These are phyloP conservation scores for Lethrus apterus DNA, from an alignment of 1,140 invertebrate genomes.

Conservation along the genomic window DNA sequence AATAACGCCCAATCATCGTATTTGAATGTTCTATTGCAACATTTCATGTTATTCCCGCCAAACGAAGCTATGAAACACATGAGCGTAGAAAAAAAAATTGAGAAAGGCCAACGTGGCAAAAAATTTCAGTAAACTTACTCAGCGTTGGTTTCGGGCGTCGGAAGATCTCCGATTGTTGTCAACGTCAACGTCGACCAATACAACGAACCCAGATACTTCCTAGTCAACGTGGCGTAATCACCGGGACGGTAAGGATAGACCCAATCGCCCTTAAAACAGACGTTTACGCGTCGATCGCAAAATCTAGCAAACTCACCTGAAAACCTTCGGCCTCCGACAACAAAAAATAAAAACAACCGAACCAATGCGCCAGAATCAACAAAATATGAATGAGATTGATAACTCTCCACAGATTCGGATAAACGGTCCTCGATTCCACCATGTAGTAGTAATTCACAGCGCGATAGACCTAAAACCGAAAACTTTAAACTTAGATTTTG, in stretches of 20 bases:
- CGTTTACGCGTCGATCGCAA: no score
- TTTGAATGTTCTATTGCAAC: no score
- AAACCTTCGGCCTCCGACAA: conserved; percentile 88
- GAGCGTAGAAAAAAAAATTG: no score
- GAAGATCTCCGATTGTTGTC: conserved; percentile 93
- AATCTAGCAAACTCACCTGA: conserved; percentile 55
- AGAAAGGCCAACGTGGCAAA: no score
- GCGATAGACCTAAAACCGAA: conserved; percentile 69
- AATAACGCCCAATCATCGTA: no score
- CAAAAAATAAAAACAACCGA: conserved; percentile 94
- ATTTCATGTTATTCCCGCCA: no score
- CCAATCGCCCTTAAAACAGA: conserved; percentile 74
- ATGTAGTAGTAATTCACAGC: conserved; percentile 92
- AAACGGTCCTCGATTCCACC: conserved; percentile 89
- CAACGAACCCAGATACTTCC: conserved; percentile 89
- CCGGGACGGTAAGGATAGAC: conserved; percentile 82
- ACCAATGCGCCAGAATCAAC: conserved; percentile 92
- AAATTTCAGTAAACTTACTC: conserved; percentile 71
- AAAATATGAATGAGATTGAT: conserved; percentile 92
- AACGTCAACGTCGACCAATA: conserved; percentile 95
- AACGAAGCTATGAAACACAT: background rate
- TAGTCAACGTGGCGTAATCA: conserved; percentile 76
- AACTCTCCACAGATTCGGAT: conserved; percentile 94
- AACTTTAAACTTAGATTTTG: background rate
- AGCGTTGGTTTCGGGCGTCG: conserved; percentile 88